These are phyloP conservation scores for Cotesia chilonis DNA, from an alignment of 1,140 invertebrate genomes.

Conservation along the genomic window DNA sequence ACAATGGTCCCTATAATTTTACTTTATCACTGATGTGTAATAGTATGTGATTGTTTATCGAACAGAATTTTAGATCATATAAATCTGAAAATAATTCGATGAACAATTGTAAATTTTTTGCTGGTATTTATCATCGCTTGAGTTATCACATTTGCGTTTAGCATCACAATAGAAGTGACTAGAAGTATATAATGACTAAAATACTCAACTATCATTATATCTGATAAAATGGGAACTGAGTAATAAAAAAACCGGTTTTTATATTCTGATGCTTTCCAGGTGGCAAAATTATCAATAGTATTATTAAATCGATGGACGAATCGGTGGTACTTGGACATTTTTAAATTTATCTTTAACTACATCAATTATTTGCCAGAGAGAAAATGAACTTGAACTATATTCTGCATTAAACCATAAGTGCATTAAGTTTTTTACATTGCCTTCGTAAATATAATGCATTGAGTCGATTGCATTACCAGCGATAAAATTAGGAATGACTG, in stretches of 20 bases:
- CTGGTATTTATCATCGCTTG: no score
- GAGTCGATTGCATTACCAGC: conserved; percentile 20
- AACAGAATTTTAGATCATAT: no score
- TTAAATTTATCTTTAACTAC: no score
- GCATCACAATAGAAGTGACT: conserved; percentile 19
- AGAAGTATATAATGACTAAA: conserved; percentile 36
- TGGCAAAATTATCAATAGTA: conserved; percentile 2
- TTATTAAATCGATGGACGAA: no score
- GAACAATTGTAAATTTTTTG: no score
- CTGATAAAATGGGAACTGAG: conserved; percentile 31
- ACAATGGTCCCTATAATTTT: neutral
- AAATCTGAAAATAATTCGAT: no score
- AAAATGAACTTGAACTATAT: conserved; percentile 12
- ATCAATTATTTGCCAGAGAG: neutral
- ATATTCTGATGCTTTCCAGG: conserved; percentile 38
- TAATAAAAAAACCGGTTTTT: conserved; percentile 33
- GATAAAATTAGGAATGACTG: conserved; percentile 13
- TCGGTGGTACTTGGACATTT: no score
- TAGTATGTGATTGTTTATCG: no score
- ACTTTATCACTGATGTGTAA: no score
- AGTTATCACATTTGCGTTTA: conserved; percentile 27
- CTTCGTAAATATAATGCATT: conserved; percentile 26
- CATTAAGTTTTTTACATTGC: conserved; percentile 13
- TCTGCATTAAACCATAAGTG: conserved; percentile 22
- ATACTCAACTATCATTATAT: conserved; percentile 27